phyloP scores from a whole-genome alignment of 1,140 invertebrate genomes.

The Papilio dardanus region DNA sequence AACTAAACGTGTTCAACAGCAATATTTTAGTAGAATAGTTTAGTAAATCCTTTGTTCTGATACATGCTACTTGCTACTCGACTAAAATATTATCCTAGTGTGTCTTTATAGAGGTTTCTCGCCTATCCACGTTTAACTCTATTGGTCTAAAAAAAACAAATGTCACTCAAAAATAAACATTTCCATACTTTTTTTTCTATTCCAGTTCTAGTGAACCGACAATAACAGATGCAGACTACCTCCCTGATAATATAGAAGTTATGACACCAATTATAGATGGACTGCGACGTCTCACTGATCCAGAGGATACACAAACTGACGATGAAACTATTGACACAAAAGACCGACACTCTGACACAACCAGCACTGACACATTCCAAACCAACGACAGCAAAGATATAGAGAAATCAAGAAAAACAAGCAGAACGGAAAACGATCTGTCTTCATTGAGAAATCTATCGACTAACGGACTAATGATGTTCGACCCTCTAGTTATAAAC shows the following conservation, averaged over 20 bases:
- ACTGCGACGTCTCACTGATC: conserved; percentile 60
- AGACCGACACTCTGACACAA: conserved; percentile 45
- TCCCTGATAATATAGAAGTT: conserved; percentile 78
- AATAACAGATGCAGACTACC: conserved; percentile 76
- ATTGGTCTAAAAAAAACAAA: too few relatives aligned
- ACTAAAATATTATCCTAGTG: too few relatives aligned
- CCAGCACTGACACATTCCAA: conserved; percentile 68
- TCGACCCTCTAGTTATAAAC: conserved; percentile 77
- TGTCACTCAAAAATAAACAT: too few relatives aligned
- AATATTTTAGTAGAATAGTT: too few relatives aligned
- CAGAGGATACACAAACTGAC: conserved; percentile 50
- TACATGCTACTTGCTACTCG: too few relatives aligned
- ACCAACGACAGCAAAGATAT: conserved; percentile 55
- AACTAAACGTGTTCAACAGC: too few relatives aligned
- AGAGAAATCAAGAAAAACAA: conserved; percentile 69
- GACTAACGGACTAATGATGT: conserved; percentile 79
- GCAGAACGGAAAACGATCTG: conserved; percentile 70
- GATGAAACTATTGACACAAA: conserved; percentile 45
- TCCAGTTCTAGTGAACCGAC: conserved; percentile 69
- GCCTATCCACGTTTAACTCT: too few relatives aligned
- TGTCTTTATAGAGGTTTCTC: too few relatives aligned
- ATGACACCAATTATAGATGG: conserved; percentile 79
- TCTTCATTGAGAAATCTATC: conserved; percentile 76
- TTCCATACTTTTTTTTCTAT: too few relatives aligned
- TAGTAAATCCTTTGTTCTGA: too few relatives aligned